Base-by-base conservation (phyloP, 2,113 vertebrate species). In the Acrocephalus arundinaceus region DNA sequence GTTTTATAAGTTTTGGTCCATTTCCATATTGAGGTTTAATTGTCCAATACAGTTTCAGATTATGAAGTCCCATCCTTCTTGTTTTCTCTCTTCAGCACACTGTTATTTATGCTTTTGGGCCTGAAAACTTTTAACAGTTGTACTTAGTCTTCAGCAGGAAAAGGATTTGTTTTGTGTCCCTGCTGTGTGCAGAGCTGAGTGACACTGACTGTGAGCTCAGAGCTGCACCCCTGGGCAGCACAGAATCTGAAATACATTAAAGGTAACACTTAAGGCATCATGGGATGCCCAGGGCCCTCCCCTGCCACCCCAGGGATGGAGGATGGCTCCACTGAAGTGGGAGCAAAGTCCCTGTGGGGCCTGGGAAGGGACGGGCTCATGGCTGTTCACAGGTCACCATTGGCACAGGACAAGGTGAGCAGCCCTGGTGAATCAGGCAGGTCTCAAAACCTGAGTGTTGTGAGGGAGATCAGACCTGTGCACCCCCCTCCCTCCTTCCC, bases 381-480 rank as follows among this genome's bases (percentile, higher is more conserved):
- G 55, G 61, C 31, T 12, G n/a, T 10, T 5, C 3, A 1, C 31
- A 49, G 63, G 59, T 49, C 70, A 49, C 55, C 21, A 1, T 0
- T 9, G 59, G 45, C 66, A 46, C 80, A 35, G 35, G 31, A 33
- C 11, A 10, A 51, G 61, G 18, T 0, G 52, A 22, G 15, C 9
- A 2, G 61, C 39, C 45, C 24, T 1, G 0, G 5, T 4, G 68
- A 75, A 46, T 14, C 4, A 2, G 24, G 24, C 0, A 0, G 31
- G 14, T 57, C 22, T 21, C 76, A 24, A 18, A 55, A 59, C 1
- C 0, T 0, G 6, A 48, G 0, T 12, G 51, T 41, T 2, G 1
- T 57, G 33, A 63, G 39, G 23, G 49, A 79, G 45, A 71, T 49
- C 65, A 33, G 49, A 19, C 3, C 39, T 13, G 39, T 4, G 61